Evolutionary conservation across 2,113 vertebrate genomes (phyloP).

Genomic region (Microcebus lehilahytsara): DNA sequence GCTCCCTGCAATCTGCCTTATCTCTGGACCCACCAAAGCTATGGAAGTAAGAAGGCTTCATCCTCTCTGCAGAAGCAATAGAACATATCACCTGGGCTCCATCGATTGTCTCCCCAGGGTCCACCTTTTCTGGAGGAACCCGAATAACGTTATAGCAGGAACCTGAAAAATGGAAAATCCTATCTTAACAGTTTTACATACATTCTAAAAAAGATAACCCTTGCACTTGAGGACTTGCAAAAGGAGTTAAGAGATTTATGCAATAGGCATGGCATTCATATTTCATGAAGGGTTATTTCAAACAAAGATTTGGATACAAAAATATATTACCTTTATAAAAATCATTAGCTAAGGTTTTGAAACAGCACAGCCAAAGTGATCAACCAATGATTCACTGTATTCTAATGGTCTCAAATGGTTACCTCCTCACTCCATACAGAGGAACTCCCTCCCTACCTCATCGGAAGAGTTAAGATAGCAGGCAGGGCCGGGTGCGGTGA

Average conservation of each 20-base stretch:
- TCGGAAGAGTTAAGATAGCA: not conserved
- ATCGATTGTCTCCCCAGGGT: conserved; percentile 83
- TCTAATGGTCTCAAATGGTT: not conserved
- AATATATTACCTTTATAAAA: not conserved
- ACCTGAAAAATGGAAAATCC: conserved; percentile 81
- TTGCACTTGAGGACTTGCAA: not conserved
- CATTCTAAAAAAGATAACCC: conserved; percentile 26
- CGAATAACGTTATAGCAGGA: conserved; percentile 91
- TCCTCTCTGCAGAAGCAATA: conserved; percentile 85
- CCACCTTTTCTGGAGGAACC: conserved; percentile 86
- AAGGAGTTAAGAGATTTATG: conserved; percentile 1
- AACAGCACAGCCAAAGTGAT: conserved; percentile 19
- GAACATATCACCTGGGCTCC: conserved; percentile 90
- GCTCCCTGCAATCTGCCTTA: not conserved
- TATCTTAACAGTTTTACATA: conserved; percentile 12
- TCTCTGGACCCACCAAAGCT: conserved; percentile 90
- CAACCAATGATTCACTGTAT: not conserved
- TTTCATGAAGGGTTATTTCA: conserved; percentile 19
- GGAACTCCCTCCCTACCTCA: not conserved
- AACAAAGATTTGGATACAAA: not conserved
- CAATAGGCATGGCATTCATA: not conserved
- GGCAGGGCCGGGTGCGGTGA: not conserved
- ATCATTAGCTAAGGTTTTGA: conserved; percentile 30
- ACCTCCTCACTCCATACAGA: not conserved
- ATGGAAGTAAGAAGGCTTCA: conserved; percentile 94